Evolutionary conservation across 2,797 vertebrate genomes (phyloP).

Genomic region (Spinibarbus caldwelli): DNA sequence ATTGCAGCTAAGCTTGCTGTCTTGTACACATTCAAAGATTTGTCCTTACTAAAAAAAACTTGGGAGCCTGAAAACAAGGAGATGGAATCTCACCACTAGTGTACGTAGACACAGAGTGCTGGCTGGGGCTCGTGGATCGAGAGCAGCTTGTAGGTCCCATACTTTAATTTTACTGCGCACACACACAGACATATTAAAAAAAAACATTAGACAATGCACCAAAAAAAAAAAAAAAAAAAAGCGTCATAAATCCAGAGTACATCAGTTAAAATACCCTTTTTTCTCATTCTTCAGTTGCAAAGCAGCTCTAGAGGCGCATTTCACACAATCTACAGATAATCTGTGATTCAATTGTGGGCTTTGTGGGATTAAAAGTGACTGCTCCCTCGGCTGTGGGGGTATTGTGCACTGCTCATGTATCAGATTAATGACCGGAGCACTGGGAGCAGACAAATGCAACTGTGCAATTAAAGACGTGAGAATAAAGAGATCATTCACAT

Average conservation of each 20-base stretch:
- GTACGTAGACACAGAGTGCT: slow-evolving; percentile 89
- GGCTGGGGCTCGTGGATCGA: slow-evolving; percentile 87
- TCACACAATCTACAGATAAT: slow-evolving; percentile 45
- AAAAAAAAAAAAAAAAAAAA: not conserved
- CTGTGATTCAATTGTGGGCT: slow-evolving; percentile 21
- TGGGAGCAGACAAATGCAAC: slow-evolving; percentile 30
- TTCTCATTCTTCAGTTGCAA: not conserved
- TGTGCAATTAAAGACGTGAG: slow-evolving; percentile 44
- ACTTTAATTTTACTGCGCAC: slow-evolving; percentile 89
- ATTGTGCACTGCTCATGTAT: slow-evolving; percentile 22
- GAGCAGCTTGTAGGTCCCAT: slow-evolving; percentile 90
- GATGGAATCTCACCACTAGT: slow-evolving; percentile 81
- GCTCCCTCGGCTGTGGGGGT: not conserved
- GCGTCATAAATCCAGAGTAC: slow-evolving; percentile 6
- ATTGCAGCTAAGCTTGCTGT: not conserved
- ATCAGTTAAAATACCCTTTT: not conserved
- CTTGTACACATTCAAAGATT: not conserved
- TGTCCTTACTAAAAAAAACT: not conserved
- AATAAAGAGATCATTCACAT: slow-evolving; percentile 45
- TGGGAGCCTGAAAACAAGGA: not conserved
- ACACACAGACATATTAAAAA: slow-evolving; percentile 10
- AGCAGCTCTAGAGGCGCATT: slow-evolving; percentile 18
- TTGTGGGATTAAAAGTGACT: slow-evolving; percentile 35
- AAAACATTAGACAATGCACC: slow-evolving; percentile 3
- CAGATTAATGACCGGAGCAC: slow-evolving; percentile 15